A percentile compares a stretch with the other conserved stretches of the same genome.
phyloP scores from a whole-genome alignment of 2,888 invertebrate genomes.

The Rhagium mordax region DNA sequence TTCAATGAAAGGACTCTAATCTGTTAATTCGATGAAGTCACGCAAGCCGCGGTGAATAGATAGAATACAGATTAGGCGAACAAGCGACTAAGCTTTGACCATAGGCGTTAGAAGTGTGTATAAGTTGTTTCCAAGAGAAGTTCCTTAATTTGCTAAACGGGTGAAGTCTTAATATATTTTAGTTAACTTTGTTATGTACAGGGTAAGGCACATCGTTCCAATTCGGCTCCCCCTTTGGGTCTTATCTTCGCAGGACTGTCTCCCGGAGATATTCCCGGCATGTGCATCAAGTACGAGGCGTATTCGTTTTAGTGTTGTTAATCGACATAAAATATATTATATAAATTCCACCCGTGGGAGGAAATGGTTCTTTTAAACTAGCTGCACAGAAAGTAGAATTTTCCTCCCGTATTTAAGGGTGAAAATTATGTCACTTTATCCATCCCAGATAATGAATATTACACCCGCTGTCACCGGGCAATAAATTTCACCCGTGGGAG shows the following conservation, averaged over 20 bases:
- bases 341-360: too few species aligned
- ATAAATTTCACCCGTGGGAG: too few species aligned
- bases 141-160: neutral
- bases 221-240: neutral
- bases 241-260: neutral
- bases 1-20: slow-evolving; percentile 29
- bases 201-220: neutral
- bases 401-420: too few species aligned
- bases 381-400: too few species aligned
- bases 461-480: too few species aligned
- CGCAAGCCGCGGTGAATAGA: slow-evolving; percentile 17
- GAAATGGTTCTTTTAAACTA: too few species aligned
- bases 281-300: too few species aligned
- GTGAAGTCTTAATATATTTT: neutral
- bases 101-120: slow-evolving; percentile 3
- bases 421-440: too few species aligned
- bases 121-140: neutral
- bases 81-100: slow-evolving; percentile 2
- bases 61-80: slow-evolving; percentile 23
- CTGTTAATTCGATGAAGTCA: slow-evolving; percentile 33
- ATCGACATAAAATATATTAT: too few species aligned
- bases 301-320: too few species aligned
- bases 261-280: neutral
- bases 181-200: neutral
- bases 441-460: too few species aligned